Evolutionary conservation across 2,888 invertebrate species (phyloP).

Genomic region (Oscheius sp.): DNA sequence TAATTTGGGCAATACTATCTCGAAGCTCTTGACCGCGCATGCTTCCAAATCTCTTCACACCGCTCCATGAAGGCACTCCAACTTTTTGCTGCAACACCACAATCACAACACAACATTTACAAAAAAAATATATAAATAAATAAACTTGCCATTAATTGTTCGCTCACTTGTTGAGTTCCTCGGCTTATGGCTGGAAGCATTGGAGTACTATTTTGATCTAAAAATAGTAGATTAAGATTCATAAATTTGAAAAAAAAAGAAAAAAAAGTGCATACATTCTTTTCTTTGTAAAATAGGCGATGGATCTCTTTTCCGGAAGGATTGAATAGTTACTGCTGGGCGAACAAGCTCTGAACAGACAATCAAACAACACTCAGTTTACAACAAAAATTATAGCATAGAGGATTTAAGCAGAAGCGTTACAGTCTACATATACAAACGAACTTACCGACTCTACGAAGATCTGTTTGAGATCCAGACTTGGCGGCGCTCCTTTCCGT

Average conservation of each 20-base stretch:
- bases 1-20: constrained; percentile 57
- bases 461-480: constrained; percentile 22
- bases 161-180: constrained; percentile 24
- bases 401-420: not conserved
- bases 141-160: constrained; percentile 25
- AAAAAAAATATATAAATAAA: not conserved
- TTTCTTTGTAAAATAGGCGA: constrained; percentile 61
- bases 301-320: constrained; percentile 60
- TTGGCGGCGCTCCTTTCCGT: not conserved
- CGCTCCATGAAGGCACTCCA: constrained; percentile 12
- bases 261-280: constrained; percentile 50
- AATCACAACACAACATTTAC: constrained; percentile 12
- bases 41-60: constrained; percentile 61
- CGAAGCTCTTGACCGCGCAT: constrained; percentile 63
- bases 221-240: constrained; percentile 22
- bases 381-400: not conserved
- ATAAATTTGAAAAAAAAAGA: not conserved
- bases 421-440: constrained; percentile 1
- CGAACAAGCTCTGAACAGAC: constrained; percentile 54
- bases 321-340: constrained; percentile 48
- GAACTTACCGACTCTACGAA: constrained; percentile 23
- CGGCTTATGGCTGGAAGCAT: constrained; percentile 52
- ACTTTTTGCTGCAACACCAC: constrained; percentile 29
- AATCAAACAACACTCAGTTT: not conserved
- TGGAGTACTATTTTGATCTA: constrained; percentile 51